These are phyloP conservation scores for Pocillopora damicornis DNA, from an alignment of 64 coral and sea anemone species.

Conservation along the genomic window DNA sequence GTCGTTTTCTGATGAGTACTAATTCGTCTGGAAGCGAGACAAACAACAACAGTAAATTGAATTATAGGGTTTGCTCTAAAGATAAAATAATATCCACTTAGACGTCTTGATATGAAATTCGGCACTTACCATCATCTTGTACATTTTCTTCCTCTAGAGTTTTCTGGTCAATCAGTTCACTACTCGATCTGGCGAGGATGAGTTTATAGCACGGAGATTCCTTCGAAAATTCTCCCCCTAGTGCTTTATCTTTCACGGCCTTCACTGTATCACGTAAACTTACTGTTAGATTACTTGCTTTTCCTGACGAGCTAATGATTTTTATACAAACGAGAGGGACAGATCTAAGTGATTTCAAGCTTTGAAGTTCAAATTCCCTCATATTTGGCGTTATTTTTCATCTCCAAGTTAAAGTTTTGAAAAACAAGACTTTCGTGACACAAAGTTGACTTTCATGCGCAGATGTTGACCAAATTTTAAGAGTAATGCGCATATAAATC, in stretches of 20 bases:
- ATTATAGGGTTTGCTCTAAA: not conserved
- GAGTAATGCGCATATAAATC: not conserved
- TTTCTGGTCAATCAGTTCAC: constrained; percentile 65
- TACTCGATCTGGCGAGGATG: constrained; percentile 62
- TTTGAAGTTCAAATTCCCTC: constrained; percentile 95
- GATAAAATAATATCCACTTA: not conserved
- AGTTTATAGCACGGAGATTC: constrained; percentile 77
- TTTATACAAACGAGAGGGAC: constrained; percentile 67
- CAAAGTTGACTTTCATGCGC: constrained; percentile 36
- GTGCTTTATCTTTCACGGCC: constrained; percentile 65
- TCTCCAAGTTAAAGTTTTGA: constrained; percentile 12
- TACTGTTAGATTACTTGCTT: constrained; percentile 69
- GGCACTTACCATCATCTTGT: constrained; percentile 67
- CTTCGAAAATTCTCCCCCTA: constrained; percentile 80
- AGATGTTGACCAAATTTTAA: constrained; percentile 36
- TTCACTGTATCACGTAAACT: constrained; percentile 64
- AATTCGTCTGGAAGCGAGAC: constrained; percentile 61
- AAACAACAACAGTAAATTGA: not conserved
- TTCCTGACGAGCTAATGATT: constrained; percentile 68
- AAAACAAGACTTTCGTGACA: constrained; percentile 34
- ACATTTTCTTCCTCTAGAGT: constrained; percentile 85
- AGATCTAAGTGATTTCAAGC: constrained; percentile 79
- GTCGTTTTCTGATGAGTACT: constrained; percentile 68
- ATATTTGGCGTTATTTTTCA: constrained; percentile 47
- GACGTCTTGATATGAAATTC: not conserved